phyloP scores from a whole-genome alignment of 1,140 invertebrate genomes.

The Megalonaias nervosa region DNA sequence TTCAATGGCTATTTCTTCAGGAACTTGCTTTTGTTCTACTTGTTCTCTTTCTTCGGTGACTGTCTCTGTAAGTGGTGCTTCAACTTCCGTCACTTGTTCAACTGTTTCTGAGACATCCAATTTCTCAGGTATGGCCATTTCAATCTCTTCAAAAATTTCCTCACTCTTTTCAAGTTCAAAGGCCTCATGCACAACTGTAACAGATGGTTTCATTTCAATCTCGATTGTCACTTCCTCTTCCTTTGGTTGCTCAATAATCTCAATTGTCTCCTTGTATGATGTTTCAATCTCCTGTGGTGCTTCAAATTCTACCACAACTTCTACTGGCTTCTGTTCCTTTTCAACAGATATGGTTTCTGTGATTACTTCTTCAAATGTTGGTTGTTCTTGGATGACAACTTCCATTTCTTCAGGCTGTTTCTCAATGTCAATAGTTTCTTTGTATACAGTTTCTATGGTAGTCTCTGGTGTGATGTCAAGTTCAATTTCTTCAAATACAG shows the following conservation, averaged over 20 bases:
- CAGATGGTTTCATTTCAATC: not conserved
- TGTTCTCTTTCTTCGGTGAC: too few species aligned
- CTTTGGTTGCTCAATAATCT: not conserved
- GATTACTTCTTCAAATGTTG: not conserved
- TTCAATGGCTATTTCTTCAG: not conserved
- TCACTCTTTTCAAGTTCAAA: too few species aligned
- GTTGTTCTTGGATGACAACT: too few species aligned
- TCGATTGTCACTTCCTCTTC: not conserved
- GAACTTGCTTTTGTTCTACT: not conserved
- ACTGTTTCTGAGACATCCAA: too few species aligned
- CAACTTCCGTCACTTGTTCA: too few species aligned
- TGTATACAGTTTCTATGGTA: conserved; percentile 3
- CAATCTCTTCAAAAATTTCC: too few species aligned
- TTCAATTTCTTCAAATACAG: conserved; percentile 2
- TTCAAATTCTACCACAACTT: not conserved
- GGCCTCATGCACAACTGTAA: too few species aligned
- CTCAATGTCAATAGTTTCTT: conserved; percentile 7
- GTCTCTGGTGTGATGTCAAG: not conserved
- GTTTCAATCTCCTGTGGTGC: not conserved
- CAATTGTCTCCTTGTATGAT: conserved; percentile 1
- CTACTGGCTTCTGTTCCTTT: too few species aligned
- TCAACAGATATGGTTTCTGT: conserved; percentile 3
- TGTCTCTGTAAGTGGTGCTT: too few species aligned
- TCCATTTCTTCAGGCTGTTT: not conserved
- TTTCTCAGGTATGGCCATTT: too few species aligned